Conservation (phyloP, 2,888 invertebrate species). For the Apotomis turbidana region DNA sequence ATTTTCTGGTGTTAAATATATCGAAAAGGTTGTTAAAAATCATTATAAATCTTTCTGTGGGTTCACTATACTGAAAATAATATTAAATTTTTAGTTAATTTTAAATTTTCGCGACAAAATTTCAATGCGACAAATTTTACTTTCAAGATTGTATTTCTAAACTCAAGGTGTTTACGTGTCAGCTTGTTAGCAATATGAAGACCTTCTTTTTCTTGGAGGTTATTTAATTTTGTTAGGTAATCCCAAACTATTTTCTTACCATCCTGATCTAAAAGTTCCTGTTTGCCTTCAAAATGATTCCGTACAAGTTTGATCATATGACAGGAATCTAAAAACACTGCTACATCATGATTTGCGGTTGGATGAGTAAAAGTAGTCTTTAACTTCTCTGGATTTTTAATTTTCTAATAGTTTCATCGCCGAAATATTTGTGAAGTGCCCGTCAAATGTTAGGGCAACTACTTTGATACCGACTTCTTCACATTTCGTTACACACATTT, state of each 20-base stretch:
- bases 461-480: conserved; percentile 45
- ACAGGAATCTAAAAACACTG: conserved; percentile 45
- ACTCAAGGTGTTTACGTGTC: conserved; percentile 43
- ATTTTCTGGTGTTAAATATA: conserved; percentile 42
- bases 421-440: not conserved
- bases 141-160: conserved; percentile 43
- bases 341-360: conserved; percentile 36
- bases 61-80: conserved; percentile 40
- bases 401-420: conserved; percentile 41
- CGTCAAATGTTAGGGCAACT: not conserved
- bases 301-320: conserved; percentile 46
- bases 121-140: too few relatives aligned
- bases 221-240: conserved; percentile 36
- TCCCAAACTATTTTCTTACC: conserved; percentile 44
- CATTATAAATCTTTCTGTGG: conserved; percentile 42
- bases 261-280: conserved; percentile 10
- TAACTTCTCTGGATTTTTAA: conserved; percentile 35
- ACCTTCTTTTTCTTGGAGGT: conserved; percentile 43
- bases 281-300: conserved; percentile 40
- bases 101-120: conserved; percentile 30
- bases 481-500: conserved; percentile 44
- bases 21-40: conserved; percentile 41
- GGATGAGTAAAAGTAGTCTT: conserved; percentile 42
- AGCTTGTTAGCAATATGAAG: conserved; percentile 45
- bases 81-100: too few relatives aligned